Base-by-base conservation (phyloP, 2,797 vertebrate genomes). In the Heliangelus exortis region DNA sequence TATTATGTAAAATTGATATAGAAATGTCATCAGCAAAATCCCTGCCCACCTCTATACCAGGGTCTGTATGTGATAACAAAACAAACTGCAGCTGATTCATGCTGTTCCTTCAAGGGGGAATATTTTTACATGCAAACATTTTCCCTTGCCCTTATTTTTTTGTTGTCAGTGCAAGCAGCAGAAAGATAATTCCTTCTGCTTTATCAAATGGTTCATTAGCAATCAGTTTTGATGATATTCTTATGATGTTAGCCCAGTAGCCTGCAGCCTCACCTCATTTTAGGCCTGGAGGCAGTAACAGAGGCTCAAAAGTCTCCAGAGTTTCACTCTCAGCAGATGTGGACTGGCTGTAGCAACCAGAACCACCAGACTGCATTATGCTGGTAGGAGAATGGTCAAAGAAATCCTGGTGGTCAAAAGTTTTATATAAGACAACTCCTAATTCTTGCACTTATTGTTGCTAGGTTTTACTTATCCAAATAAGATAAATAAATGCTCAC, bases 171-270 rank as follows among this genome's bases (percentile, higher is more conserved):
- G 23, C 21, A 80, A 74, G 68, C 34, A 71, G 45, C 72, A 89
- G 53, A 84, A 50, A 84, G 34, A 83, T 9, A 84, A 74, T 82
- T 89, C 45, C 47, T 92, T 82, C 71, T 67, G 51, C 11, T 92
- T 92, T 92, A 92, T 86, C 86, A 95, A 91, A 94, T 61, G 73
- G 43, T 90, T 96, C 86, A 83, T 93, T 93, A 92, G 86, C 57
- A 80, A 65, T 29, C 28, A 58, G 48, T 53, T 84, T 76, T 84
- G 53, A 76, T 67, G 59, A 78, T 67, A 85, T 73, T 73, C 68
- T 95, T 92, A 96, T 66, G 76, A 80, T 2, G 7, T 53, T 78
- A 45, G 29, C 28, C 34, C 53, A 23, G 33, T 74, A 66, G 43
- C 41, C 63, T 86, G 53, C 55, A 84, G 69, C 61, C 20, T 85